A percentile compares a stretch with the other conserved stretches of the same genome.
Conservation (phyloP, 2,888 invertebrate genomes). For the Periphyllus acericola region DNA sequence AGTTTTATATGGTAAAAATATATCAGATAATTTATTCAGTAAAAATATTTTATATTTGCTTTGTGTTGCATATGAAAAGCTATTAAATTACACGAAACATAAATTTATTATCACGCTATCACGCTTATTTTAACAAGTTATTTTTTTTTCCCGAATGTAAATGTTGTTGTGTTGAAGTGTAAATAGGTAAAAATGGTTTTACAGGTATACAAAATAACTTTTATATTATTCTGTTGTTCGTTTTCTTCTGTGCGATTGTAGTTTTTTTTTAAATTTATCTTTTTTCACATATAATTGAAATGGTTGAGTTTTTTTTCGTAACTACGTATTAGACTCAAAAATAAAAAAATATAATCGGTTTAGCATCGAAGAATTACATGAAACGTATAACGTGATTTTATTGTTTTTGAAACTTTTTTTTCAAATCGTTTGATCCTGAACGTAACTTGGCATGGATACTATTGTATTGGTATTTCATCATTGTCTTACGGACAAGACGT, state of each 20-base stretch:
- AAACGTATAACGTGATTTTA: not conserved
- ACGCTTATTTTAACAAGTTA: not conserved
- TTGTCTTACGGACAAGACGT: not conserved
- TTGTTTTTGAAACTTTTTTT: not conserved
- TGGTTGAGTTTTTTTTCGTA: not conserved
- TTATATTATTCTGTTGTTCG: too few species aligned
- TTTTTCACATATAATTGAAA: too few species aligned
- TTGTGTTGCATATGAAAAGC: not conserved
- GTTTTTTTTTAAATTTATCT: too few species aligned
- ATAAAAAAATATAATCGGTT: not conserved
- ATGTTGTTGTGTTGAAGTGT: not conserved
- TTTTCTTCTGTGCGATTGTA: too few species aligned
- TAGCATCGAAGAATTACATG: not conserved
- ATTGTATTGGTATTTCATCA: conserved; percentile 16
- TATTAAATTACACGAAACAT: conserved; percentile 9
- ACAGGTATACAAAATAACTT: not conserved
- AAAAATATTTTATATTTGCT: conserved; percentile 20
- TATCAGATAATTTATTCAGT: conserved; percentile 12
- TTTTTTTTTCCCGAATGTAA: not conserved
- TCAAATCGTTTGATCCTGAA: not conserved
- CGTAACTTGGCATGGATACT: not conserved
- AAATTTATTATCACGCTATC: not conserved
- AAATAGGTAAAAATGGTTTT: not conserved
- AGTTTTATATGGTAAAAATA: not conserved
- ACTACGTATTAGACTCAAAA: not conserved